Base-by-base conservation (phyloP, 2,797 vertebrate species). In the Pseudocheirus occidentalis region DNA sequence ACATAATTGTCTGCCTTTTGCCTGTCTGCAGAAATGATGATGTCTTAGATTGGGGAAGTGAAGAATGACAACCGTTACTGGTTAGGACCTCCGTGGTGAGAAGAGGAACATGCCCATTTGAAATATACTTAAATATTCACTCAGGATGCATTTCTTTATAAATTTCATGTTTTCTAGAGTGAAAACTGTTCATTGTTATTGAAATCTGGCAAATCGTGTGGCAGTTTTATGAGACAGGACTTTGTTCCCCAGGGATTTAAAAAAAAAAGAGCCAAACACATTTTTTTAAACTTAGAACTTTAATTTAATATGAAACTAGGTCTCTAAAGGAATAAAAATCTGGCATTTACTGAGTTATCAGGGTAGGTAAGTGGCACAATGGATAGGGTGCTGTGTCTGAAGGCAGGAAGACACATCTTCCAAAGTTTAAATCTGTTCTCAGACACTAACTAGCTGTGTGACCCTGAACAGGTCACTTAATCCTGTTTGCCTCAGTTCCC, bases 11-110 rank as follows among this genome's bases (percentile, higher is more conserved):
- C 1, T 73, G n/a, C n/a, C 40, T 81, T 46, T 24, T 5, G 9
- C 18, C 40, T 27, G 0, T 81, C 2, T 34, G 14, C 73, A 81
- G 73, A 46, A 46, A 40, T 96, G 18, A 59, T 62, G 14, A 53
- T 87, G 6, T 92, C 56, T 95, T 1, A 92, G 55, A 52, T 16
- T 92, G 27, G 66, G 57, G 94, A 92, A 34, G n/a, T 55, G 91
- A 91, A 93, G 52, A 55, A 16, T 46, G 66, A 3, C 34, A 92
- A 27, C 21, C 14, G 29, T 6, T 62, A 34, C 1, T 93, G 13
- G 57, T 90, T 55, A 92, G 10, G 91, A 29, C 2, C 40, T 94
- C 34, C 56, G 53, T 53, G 7, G 55, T 55, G n/a, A 91, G 92
- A 93, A 40, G 4, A 90, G 73, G 27, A 57, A 46, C 1, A 5